phyloP scores from a whole-genome alignment of 2,888 invertebrate genomes.

The Clivina fossor region DNA sequence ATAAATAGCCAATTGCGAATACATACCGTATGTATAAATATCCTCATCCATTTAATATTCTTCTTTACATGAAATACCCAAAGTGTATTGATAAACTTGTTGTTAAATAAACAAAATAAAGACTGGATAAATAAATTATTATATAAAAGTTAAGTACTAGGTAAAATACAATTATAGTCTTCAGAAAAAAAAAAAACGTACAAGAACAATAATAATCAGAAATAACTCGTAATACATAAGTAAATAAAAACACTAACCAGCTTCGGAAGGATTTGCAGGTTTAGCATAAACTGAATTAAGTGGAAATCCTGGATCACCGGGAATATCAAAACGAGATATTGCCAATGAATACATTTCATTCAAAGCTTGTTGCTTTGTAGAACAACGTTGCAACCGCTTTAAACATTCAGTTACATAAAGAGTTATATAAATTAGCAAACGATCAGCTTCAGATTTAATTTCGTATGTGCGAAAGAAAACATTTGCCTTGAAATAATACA shows the following conservation, averaged over 20 bases:
- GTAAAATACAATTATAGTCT: too few species aligned
- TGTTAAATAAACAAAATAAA: too few species aligned
- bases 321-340: slow-evolving; percentile 92
- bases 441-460: slow-evolving; percentile 97
- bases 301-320: slow-evolving; percentile 93
- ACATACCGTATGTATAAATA: too few species aligned
- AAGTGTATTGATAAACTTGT: too few species aligned
- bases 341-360: slow-evolving; percentile 97
- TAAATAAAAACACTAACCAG: slow-evolving; percentile 60
- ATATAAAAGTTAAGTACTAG: too few species aligned
- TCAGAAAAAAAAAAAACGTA: too few species aligned
- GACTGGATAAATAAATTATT: too few species aligned
- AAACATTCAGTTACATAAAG: slow-evolving; percentile 97
- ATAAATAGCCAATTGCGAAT: too few species aligned
- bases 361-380: slow-evolving; percentile 82
- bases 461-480: slow-evolving; percentile 99
- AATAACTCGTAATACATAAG: too few species aligned
- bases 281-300: slow-evolving; percentile 93
- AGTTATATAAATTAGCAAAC: slow-evolving; percentile 95
- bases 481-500: slow-evolving; percentile 97
- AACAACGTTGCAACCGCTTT: slow-evolving; percentile 89
- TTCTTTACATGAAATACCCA: too few species aligned
- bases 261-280: slow-evolving; percentile 75
- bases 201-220: too few species aligned
- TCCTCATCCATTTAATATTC: too few species aligned